Base-by-base conservation (phyloP, 2,113 vertebrate genomes). In the Eulacestoma nigropectus region DNA sequence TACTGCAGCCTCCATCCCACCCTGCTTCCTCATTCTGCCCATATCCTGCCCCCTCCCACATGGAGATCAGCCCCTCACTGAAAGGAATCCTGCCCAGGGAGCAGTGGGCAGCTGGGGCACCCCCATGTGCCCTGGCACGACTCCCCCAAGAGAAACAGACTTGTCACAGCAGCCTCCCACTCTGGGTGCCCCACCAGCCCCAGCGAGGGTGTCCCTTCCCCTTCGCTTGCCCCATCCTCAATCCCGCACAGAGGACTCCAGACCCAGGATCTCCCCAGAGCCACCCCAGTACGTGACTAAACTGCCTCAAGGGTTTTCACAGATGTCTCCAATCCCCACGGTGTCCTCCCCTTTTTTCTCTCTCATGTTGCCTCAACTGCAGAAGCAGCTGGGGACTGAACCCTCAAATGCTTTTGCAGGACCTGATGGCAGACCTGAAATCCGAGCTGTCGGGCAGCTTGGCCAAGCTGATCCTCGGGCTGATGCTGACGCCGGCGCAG, bases 351-450 rank as follows among this genome's bases (percentile, higher is more conserved):
- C 9, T 6, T 8, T 49, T 53, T 46, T 44, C 52, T 67, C 22
- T 41, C 32, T 2, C 1, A 1, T 26, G 21, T 77, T 90, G 26
- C 33, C 30, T 86, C 1, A 0, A 41, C 41, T n/a, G 39, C 0
- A 0, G 68, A 77, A 50, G 32, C 72, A 92, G 37, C 17, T 0
- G 3, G 63, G 30, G 62, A 41, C 88, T 74, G 64, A 96, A 29
- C 20, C 8, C n/a, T 50, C 10, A 22, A 65, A 77, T 0, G 0
- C 22, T 89, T 67, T 55, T 80, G 77, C 84, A 99, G 99, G 98
- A 99, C 86, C 97, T 99, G 94, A 98, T 99, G 98, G 99, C 99
- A 35, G 99, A 99, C 85, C 97, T 99, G 91, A 99, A 99, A 95
- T 99, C 99, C 0, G 99, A 99, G 96, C 95, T 99, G 70, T 99